Conservation (phyloP, 2,888 invertebrate genomes). For the Caenorhabditis sinica region DNA sequence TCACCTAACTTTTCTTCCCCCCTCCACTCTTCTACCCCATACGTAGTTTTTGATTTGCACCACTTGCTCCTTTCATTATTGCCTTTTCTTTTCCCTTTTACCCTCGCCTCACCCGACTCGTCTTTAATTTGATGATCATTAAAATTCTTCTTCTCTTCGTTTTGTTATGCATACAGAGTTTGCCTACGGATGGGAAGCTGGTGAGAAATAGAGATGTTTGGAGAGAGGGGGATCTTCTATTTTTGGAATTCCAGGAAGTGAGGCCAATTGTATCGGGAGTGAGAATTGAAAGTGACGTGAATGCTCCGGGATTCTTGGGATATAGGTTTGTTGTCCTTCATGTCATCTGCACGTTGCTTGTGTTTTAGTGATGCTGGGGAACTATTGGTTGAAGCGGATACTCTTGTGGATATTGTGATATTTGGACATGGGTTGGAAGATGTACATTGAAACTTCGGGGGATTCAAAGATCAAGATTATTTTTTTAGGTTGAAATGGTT, state of each 20-base stretch:
- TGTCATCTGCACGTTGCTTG: background rate
- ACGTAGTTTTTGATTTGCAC: slow-evolving; percentile 40
- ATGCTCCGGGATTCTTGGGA: slow-evolving; percentile 48
- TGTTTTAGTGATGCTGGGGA: slow-evolving; percentile 75
- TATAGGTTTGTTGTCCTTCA: slow-evolving; percentile 29
- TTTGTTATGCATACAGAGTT: background rate
- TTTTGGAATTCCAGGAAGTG: slow-evolving; percentile 20
- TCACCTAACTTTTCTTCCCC: background rate
- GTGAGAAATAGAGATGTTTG: slow-evolving; percentile 22
- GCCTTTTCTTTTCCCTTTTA: background rate
- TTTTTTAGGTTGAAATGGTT: slow-evolving; percentile 75
- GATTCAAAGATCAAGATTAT: background rate
- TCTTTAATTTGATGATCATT: slow-evolving; percentile 42
- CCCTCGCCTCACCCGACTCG: background rate
- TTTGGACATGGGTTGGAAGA: slow-evolving; percentile 81
- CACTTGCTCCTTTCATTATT: slow-evolving; percentile 30
- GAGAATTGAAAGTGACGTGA: slow-evolving; percentile 48
- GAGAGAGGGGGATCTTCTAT: background rate
- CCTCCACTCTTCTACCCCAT: slow-evolving; percentile 1
- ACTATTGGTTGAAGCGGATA: slow-evolving; percentile 77
- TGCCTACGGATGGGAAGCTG: slow-evolving; percentile 17
- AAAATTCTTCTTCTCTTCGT: slow-evolving; percentile 30
- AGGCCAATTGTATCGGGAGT: slow-evolving; percentile 60
- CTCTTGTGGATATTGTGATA: slow-evolving; percentile 74
- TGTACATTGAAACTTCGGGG: slow-evolving; percentile 47